Evolutionary conservation across 2,888 invertebrate genomes (phyloP), one percentile per base, ranked within the genome.

Genomic region (Polymixis lichenea): DNA sequence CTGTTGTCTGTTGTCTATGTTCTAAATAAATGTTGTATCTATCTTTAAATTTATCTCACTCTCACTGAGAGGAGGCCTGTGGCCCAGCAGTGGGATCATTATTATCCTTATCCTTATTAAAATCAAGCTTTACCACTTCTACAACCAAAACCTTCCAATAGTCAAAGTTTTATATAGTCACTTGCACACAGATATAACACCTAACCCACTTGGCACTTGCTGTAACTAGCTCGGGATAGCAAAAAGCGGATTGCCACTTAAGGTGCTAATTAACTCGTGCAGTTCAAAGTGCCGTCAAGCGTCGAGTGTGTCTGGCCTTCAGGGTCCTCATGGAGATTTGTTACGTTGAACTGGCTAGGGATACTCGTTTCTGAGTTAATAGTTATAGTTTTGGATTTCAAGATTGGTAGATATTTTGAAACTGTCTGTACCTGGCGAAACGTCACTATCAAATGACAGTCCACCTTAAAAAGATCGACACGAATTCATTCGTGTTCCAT

Each of bases 231-330:
- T 82, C 64, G 69, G 78, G 72, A 83, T 72, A 78, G 87, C 78
- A 88, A 86, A 87, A 86, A 88, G 82, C 85, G 75, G 81, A 86
- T 84, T 86, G 79, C 82, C 82, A 84, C 84, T 87, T 87, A 64
- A 75, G 71, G 80, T 84, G 80, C 75, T 89, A 89, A 89, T 89
- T 86, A 89, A 79, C 88, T 78, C 80, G 85, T 81, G 75, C 80
- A 80, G 80, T 77, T 76, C 75, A 85, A 87, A 87, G 85, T 87
- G 81, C 83, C 78, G 86, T 78, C 79, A 77, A 72, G 82, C 72
- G 84, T 86, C 77, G 78, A 88, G 87, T 78, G 78, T 76, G 89
- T 87, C 89, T 87, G 79, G 89, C 72, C 82, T 81, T 78, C 72
- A 64, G 82, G 72, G 72, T 66, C 72, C 71, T 77, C 51, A 38